A percentile compares a stretch with the other conserved stretches of the same genome.
Conservation (phyloP, 2,113 vertebrate species). For the Nicator chloris region DNA sequence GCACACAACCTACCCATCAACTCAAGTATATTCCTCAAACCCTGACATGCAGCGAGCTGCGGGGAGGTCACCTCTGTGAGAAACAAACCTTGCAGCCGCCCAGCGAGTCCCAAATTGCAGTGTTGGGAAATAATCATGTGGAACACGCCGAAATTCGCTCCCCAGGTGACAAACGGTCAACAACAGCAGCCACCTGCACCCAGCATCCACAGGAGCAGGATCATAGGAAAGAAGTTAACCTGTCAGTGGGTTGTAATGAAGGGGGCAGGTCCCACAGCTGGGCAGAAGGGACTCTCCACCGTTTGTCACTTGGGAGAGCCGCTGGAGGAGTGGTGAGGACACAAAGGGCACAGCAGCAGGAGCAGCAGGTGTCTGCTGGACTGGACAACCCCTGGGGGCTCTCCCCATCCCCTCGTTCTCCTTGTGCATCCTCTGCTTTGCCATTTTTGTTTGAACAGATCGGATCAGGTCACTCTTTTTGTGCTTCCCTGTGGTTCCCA, state of each 20-base stretch:
- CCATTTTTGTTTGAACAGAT: neutral
- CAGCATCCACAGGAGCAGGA: neutral
- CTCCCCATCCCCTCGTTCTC: too few species aligned
- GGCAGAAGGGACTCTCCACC: neutral
- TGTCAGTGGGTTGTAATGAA: neutral
- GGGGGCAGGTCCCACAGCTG: neutral
- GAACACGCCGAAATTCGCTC: constrained; percentile 7
- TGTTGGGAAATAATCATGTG: constrained; percentile 49
- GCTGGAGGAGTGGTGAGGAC: neutral
- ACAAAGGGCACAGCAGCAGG: neutral
- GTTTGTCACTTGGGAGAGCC: neutral
- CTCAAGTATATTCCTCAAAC: constrained; percentile 65
- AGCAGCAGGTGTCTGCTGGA: neutral
- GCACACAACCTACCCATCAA: constrained; percentile 74
- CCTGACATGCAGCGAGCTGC: constrained; percentile 61
- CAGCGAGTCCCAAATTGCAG: constrained; percentile 65
- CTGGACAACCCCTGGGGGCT: rapidly evolving
- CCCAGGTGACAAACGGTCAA: constrained; percentile 60
- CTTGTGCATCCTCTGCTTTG: rapidly evolving
- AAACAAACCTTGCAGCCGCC: constrained; percentile 56
- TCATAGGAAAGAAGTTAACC: neutral
- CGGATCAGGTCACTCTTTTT: neutral
- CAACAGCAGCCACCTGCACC: constrained; percentile 17
- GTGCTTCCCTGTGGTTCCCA: neutral
- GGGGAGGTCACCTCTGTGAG: constrained; percentile 75